phyloP scores from a whole-genome alignment of 2,797 vertebrate species.

The Furcifer pardalis region DNA sequence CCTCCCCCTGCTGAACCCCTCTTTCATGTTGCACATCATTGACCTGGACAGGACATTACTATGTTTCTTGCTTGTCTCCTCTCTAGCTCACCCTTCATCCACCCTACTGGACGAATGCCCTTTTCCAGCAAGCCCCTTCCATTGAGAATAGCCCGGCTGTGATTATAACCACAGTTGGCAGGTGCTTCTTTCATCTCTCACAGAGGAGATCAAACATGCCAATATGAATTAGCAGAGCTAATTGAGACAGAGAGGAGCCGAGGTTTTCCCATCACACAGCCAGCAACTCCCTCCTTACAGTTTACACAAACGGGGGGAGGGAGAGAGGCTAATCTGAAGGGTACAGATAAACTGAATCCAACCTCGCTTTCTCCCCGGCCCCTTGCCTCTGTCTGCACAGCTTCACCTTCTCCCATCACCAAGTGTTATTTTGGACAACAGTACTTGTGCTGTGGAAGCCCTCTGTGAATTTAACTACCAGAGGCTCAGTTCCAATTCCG shows the following conservation, averaged over 20 bases:
- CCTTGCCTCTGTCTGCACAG: neutral
- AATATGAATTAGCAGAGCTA: constrained; percentile 66
- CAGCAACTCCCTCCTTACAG: constrained; percentile 10
- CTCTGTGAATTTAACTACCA: neutral
- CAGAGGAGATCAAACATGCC: constrained; percentile 64
- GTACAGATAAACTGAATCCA: constrained; percentile 2
- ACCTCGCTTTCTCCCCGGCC: neutral
- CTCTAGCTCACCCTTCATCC: neutral
- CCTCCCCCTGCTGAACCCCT: neutral
- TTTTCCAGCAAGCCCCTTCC: constrained; percentile 26
- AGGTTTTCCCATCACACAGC: constrained; percentile 67
- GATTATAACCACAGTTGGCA: constrained; percentile 59
- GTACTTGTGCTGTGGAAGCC: neutral
- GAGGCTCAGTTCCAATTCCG: neutral
- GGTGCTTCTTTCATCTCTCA: constrained; percentile 61
- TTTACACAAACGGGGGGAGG: constrained; percentile 27
- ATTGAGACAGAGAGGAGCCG: constrained; percentile 13
- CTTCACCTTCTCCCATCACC: constrained; percentile 10
- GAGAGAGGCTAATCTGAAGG: constrained; percentile 22
- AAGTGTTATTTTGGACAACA: neutral
- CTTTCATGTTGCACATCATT: neutral
- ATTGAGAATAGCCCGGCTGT: neutral
- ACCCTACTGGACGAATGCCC: constrained; percentile 12
- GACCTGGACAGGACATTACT: neutral
- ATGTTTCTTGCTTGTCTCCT: neutral